Percentiles rank a stretch among this genome's conserved stretches.
Conservation (phyloP, 2,888 invertebrate genomes). For the Ethmia dodecea region DNA sequence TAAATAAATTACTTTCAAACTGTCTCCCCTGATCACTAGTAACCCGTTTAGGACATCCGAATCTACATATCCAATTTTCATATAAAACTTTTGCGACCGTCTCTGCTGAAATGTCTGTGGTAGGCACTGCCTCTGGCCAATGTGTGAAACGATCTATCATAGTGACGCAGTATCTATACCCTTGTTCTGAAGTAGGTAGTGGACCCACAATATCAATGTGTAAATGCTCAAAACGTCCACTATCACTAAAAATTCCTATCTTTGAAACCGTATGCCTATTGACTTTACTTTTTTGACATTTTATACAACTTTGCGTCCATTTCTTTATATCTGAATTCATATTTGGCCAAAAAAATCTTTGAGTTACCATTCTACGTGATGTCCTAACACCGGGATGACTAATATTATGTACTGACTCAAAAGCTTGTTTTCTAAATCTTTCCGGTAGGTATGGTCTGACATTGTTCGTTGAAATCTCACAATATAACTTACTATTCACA, state of each 20-base stretch:
- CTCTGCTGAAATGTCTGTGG: no score
- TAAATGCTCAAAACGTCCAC: not conserved
- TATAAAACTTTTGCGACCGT: no score
- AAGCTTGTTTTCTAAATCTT: slow-evolving; percentile 5
- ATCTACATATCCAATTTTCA: no score
- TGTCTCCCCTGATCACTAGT: no score
- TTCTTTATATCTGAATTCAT: slow-evolving; percentile 8
- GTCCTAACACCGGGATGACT: slow-evolving; percentile 13
- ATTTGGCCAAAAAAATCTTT: slow-evolving; percentile 9
- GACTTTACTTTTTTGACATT: slow-evolving; percentile 1
- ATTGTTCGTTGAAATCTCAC: slow-evolving; percentile 7
- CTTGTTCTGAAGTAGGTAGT: no score
- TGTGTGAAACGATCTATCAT: no score
- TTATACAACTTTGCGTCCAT: slow-evolving; percentile 10
- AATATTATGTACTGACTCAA: slow-evolving; percentile 9
- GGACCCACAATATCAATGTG: not conserved
- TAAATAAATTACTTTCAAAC: no score
- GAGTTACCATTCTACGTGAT: slow-evolving; percentile 6
- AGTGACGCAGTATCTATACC: no score
- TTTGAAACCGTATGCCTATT: not conserved
- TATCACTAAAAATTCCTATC: not conserved
- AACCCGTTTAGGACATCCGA: no score
- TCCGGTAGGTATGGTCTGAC: slow-evolving; percentile 6
- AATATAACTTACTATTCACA: slow-evolving; percentile 1
- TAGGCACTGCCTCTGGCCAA: no score